Percentiles rank a stretch among this genome's conserved stretches.
Evolutionary conservation across 2,797 vertebrate genomes (phyloP).

Genomic region (Tapirus indicus): DNA sequence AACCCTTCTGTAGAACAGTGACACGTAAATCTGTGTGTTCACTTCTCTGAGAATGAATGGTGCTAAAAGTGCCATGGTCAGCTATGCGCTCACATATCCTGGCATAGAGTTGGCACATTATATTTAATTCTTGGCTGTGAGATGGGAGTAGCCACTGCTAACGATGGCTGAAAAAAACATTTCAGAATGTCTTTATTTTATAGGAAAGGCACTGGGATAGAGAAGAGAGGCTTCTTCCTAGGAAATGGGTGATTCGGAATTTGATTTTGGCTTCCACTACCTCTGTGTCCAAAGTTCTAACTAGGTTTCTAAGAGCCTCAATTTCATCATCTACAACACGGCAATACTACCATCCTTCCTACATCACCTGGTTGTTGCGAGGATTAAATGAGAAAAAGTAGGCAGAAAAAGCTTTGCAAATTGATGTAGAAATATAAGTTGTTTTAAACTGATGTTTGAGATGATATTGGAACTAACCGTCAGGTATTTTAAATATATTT

Average conservation of each 20-base stretch:
- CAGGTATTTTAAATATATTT: conserved; percentile 5
- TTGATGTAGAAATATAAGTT: not conserved
- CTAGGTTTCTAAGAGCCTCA: not conserved
- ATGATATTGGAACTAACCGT: not conserved
- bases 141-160: not conserved
- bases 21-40: not conserved
- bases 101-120: not conserved
- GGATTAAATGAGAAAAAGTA: not conserved
- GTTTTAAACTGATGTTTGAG: not conserved
- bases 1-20: not conserved
- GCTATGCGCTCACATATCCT: not conserved
- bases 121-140: not conserved
- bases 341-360: not conserved
- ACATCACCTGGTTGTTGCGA: not conserved
- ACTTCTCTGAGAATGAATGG: not conserved
- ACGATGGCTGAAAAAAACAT: not conserved
- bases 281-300: not conserved
- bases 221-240: not conserved
- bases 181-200: conserved; percentile 39
- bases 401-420: not conserved
- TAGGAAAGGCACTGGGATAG: not conserved
- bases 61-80: not conserved
- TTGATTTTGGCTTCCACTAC: conserved; percentile 20
- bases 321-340: not conserved
- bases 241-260: not conserved